phyloP scores from a whole-genome alignment of 2,797 vertebrate species.

The Luscinia megarhynchos region DNA sequence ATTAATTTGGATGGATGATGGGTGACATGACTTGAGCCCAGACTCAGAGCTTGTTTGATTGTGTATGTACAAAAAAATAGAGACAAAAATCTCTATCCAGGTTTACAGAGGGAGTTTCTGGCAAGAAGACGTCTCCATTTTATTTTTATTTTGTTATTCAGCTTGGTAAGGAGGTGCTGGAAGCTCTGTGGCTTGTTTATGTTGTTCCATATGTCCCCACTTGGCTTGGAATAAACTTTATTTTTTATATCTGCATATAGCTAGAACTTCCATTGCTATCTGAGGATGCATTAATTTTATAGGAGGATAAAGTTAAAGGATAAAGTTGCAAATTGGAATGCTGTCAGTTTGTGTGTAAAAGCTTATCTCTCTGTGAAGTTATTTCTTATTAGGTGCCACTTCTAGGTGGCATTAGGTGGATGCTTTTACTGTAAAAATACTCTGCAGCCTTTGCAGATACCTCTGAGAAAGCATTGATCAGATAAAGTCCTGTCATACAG shows the following conservation, averaged over 20 bases:
- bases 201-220: background rate
- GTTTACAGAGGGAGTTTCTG: background rate
- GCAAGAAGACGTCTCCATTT: background rate
- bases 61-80: background rate
- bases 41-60: background rate
- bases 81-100: background rate
- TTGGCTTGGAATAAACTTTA: background rate
- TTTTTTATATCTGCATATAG: background rate
- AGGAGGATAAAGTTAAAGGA: background rate
- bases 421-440: background rate
- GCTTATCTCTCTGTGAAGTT: background rate
- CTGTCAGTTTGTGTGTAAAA: background rate
- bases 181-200: background rate
- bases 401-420: background rate
- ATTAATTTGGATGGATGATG: background rate
- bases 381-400: background rate
- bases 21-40: background rate
- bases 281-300: background rate
- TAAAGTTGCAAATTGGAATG: background rate
- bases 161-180: background rate
- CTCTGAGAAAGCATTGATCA: background rate
- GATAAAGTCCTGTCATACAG: background rate
- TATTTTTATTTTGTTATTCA: background rate
- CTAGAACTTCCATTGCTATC: background rate
- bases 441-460: background rate